Base-by-base conservation (phyloP, 92 coral and sea anemone species). In the Epizoanthus ramosus region DNA sequence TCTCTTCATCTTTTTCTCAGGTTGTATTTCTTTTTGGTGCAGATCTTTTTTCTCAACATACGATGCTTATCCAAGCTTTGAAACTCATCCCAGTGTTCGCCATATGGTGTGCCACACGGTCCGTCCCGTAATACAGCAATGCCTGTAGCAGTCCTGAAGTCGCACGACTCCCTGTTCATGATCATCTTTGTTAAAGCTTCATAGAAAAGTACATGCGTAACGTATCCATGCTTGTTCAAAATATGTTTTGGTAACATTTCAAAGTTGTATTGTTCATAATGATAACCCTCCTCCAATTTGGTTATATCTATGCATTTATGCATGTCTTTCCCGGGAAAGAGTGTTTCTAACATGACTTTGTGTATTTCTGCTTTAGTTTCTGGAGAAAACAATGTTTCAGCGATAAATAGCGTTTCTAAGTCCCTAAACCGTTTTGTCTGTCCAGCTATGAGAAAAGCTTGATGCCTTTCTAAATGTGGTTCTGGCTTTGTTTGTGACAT, bases 391-490 rank as follows among this genome's bases (percentile, higher is more conserved):
- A 68, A 68, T 5, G 31, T 19, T 15, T 8, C n/a, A 24, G 73
- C 73, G 0, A 68, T 3, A 35, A 68, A 15, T 45, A 24, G 2
- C 2, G 53, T 68, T 68, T 68, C 73, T 24, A 68, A 17, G 5
- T 66, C 71, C 25, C 25, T 66, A 24, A 23, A 67, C 39, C 17
- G 24, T 21, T 43, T 66, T 17, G 41, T 41, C 24, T 66, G 25
- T 23, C 71, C 71, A 23, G 25, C 15, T 41, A 41, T 65, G 25
- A 65, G 71, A 12, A 65, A 65, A 41, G 71, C 71, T 65, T 65
- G 39, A 65, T 65, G 71, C 25, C 71, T 66, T 2, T 66, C 45
- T 66, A 66, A 24, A 66, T 66, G 71, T 22, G 71, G 71, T 3
- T 15, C 19, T 19, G 41, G 71, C 25, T 23, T 21, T 3, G 31